Evolutionary conservation across 1,140 invertebrate genomes (phyloP).

Genomic region (Saccostrea glomerata): DNA sequence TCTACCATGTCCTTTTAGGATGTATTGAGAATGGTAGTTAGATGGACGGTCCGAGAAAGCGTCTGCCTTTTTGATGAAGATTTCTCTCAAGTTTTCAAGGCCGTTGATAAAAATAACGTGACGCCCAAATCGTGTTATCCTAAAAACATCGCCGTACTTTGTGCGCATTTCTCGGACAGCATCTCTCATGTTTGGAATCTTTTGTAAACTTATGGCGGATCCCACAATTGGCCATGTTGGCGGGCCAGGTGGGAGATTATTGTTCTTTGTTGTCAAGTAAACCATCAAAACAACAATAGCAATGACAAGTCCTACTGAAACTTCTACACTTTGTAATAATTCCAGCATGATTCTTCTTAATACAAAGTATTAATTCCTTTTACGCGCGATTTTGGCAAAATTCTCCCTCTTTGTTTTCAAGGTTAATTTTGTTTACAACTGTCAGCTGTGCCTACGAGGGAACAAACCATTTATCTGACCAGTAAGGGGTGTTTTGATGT

Average conservation of each 20-base stretch:
- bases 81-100: constrained; percentile 47
- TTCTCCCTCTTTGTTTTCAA: no score
- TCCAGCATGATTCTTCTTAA: not conserved
- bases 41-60: constrained; percentile 47
- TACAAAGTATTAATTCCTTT: not conserved
- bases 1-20: not conserved
- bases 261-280: not conserved
- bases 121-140: constrained; percentile 28
- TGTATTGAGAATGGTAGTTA: not conserved
- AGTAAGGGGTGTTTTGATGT: not conserved
- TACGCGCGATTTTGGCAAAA: no score
- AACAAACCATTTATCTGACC: not conserved
- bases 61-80: constrained; percentile 50
- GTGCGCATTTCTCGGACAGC: not conserved
- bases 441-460: not conserved
- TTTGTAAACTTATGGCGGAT: not conserved
- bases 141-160: constrained; percentile 49
- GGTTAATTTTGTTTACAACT: no score
- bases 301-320: not conserved
- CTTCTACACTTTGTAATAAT: not conserved
- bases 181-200: not conserved
- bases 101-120: constrained; percentile 43
- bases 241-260: constrained; percentile 4
- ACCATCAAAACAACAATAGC: not conserved
- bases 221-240: not conserved